Conservation (phyloP, 1,140 invertebrate genomes). For the Armadillidium nasatum region DNA sequence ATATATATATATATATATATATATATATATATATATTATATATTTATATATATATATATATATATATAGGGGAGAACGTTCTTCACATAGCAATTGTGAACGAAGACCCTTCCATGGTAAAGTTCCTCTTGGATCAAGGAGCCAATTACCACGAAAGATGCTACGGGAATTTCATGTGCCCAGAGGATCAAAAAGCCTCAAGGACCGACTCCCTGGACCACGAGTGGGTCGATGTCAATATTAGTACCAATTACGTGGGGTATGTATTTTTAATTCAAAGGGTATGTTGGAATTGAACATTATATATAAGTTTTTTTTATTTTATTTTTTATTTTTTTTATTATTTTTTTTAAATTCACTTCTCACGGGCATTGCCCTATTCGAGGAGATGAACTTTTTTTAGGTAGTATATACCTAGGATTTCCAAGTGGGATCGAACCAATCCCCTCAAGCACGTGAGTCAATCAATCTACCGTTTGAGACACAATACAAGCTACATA, state of each 20-base stretch:
- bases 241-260: conserved; percentile 90
- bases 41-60: neutral
- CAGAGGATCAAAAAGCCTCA: conserved; percentile 92
- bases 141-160: conserved; percentile 86
- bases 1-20: too few species aligned
- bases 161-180: conserved; percentile 92
- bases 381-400: too few species aligned
- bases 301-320: too few species aligned
- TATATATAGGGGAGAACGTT: conserved; percentile 70
- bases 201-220: conserved; percentile 80
- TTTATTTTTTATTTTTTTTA: neutral
- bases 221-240: conserved; percentile 80
- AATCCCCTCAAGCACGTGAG: too few species aligned
- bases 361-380: too few species aligned
- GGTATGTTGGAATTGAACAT: neutral
- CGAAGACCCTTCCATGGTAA: conserved; percentile 95
- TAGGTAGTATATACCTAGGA: too few species aligned
- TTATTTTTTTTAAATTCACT: too few species aligned
- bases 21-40: too few species aligned
- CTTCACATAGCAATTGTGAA: conserved; percentile 97
- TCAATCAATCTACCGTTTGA: too few species aligned
- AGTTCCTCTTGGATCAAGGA: conserved; percentile 86
- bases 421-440: too few species aligned
- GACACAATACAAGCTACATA: neutral
- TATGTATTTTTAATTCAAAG: conserved; percentile 50